Base-by-base conservation (phyloP, 2,797 vertebrate genomes). In the Muscicapa striata region DNA sequence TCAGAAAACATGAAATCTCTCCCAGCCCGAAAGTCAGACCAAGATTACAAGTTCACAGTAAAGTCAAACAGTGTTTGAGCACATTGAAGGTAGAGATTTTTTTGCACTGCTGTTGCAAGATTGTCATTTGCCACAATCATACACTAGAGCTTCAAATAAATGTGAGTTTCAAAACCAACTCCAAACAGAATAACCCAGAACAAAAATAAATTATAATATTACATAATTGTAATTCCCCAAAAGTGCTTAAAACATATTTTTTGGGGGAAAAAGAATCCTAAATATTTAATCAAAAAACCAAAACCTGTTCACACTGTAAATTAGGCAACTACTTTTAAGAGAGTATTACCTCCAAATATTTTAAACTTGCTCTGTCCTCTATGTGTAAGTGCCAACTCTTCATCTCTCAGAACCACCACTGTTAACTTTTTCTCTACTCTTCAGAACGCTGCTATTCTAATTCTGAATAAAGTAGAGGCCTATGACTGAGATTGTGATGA, bases 71-170 rank as follows among this genome's bases (percentile, higher is more conserved):
- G 8, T 29, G 26, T 45, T 62, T 52, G 24, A 84, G 67, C 22
- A 36, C 0, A 0, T 8, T 0, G 3, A 64, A 52, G 18, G 11
- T 32, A 9, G 3, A 3, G 3, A 2, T 0, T 2, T 30, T 52
- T 90, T 61, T 57, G 3, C 36, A 49, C 34, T 70, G 36, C 12
- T 80, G 4, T 34, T 32, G 6, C 38, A 59, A 74, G 17, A 15
- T 5, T 62, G 24, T 34, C 1, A 4, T 89, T 75, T 81, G 8
- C 32, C 15, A 73, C 75, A 68, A 11, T 51, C 43, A 59, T 36
- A 34, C 8, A 15, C 41, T 49, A 68, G 12, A 80, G 6, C 4
- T 80, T 77, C 36, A 83, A 23, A 74, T 34, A 80, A 74, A 74
- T 27, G 5, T 9, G 12, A 49, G 12, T 58, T 76, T 93, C 48